Evolutionary conservation across 2,113 vertebrate genomes (phyloP).

Genomic region (Phocoena phocoena): DNA sequence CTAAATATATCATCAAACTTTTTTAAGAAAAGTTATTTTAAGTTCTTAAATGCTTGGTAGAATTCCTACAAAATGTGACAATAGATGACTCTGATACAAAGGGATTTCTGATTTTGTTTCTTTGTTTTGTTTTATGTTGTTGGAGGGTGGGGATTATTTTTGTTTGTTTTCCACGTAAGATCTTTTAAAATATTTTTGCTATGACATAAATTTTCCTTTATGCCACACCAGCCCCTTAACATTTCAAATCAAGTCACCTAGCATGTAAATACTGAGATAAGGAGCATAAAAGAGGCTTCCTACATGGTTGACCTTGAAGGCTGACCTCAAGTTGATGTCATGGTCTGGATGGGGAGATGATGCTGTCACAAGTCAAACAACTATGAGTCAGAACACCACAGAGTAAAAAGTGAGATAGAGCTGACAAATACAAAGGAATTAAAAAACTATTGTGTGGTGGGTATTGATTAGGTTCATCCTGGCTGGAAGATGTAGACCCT

Average conservation of each 20-base stretch:
- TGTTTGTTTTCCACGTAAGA: neutral
- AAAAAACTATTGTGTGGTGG: neutral
- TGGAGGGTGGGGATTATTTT: neutral
- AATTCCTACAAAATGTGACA: neutral
- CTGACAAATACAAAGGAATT: neutral
- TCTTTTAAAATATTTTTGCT: neutral
- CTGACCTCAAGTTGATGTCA: neutral
- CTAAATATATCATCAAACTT: constrained; percentile 20
- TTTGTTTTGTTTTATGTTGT: neutral
- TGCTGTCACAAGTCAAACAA: neutral
- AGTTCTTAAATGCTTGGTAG: constrained; percentile 17
- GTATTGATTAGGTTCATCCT: neutral
- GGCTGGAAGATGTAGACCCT: neutral
- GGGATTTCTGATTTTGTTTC: neutral
- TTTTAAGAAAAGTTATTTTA: constrained; percentile 2
- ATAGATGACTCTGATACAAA: neutral
- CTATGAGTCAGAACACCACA: neutral
- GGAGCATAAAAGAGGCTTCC: neutral
- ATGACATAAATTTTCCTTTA: neutral
- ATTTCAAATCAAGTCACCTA: neutral
- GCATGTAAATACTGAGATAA: neutral
- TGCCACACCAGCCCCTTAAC: neutral
- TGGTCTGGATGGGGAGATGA: neutral
- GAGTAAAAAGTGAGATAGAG: neutral
- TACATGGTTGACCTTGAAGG: neutral